These are phyloP conservation scores for Rattus rattus DNA, from an alignment of 2,113 vertebrate genomes.

Conservation along the genomic window DNA sequence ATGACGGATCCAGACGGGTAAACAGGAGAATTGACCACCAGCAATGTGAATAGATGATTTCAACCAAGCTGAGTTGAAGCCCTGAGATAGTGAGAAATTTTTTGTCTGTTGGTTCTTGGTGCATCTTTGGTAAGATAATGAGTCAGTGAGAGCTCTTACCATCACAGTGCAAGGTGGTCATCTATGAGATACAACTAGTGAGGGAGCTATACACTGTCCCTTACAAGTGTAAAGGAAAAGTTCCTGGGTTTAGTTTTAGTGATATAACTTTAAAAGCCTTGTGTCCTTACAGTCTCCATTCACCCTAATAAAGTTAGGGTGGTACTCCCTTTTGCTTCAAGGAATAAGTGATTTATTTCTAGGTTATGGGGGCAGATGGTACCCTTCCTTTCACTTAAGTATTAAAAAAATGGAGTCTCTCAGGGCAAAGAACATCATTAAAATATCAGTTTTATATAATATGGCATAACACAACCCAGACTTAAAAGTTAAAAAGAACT, in stretches of 20 bases:
- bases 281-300: not conserved
- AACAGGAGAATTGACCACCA: not conserved
- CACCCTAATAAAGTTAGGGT: too few species aligned
- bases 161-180: too few species aligned
- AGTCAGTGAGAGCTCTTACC: not conserved
- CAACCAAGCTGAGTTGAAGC: not conserved
- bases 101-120: not conserved
- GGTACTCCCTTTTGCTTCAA: too few species aligned
- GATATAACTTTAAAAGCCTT: not conserved
- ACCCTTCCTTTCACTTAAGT: not conserved
- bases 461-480: not conserved
- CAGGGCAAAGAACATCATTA: not conserved
- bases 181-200: not conserved
- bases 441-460: not conserved
- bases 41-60: not conserved
- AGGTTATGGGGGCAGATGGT: too few species aligned
- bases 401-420: not conserved
- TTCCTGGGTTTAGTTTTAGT: not conserved
- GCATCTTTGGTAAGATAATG: not conserved
- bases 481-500: not conserved
- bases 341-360: not conserved
- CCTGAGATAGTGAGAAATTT: not conserved
- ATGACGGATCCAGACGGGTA: not conserved
- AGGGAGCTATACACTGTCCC: not conserved
- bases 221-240: not conserved